These are phyloP conservation scores for Hemistola chrysoprasaria DNA, from an alignment of 2,888 invertebrate genomes.

Conservation along the genomic window DNA sequence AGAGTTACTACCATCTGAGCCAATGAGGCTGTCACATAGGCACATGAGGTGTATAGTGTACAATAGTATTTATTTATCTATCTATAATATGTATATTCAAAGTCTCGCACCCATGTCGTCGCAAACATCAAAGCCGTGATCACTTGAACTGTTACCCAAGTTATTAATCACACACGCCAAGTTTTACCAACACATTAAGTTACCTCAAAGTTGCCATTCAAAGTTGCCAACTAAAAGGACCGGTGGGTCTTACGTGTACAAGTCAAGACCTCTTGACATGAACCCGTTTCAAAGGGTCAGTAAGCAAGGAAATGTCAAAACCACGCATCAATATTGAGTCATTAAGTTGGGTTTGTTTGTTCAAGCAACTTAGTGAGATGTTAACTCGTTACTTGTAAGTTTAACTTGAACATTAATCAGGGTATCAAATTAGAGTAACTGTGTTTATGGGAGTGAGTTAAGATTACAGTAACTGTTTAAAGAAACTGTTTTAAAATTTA, in stretches of 20 bases:
- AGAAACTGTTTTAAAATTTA: not conserved
- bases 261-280: constrained; percentile 37
- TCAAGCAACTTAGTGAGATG: constrained; percentile 55
- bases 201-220: constrained; percentile 47
- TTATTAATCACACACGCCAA: constrained; percentile 46
- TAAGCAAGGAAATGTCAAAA: constrained; percentile 69
- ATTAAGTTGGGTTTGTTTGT: constrained; percentile 59
- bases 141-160: constrained; percentile 21
- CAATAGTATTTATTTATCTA: no score
- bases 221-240: constrained; percentile 56
- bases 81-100: no score
- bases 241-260: constrained; percentile 30
- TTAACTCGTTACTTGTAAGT: constrained; percentile 47
- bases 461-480: not conserved
- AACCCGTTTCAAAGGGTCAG: constrained; percentile 53
- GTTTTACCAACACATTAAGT: constrained; percentile 37
- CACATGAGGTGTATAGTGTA: no score
- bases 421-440: constrained; percentile 32
- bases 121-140: constrained; percentile 3
- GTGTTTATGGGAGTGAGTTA: constrained; percentile 1
- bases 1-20: no score
- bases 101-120: no score
- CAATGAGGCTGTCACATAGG: no score
- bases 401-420: constrained; percentile 52
- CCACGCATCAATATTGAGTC: constrained; percentile 72